phyloP scores from a whole-genome alignment of 1,140 invertebrate species.

The Drosophila littoralis region DNA sequence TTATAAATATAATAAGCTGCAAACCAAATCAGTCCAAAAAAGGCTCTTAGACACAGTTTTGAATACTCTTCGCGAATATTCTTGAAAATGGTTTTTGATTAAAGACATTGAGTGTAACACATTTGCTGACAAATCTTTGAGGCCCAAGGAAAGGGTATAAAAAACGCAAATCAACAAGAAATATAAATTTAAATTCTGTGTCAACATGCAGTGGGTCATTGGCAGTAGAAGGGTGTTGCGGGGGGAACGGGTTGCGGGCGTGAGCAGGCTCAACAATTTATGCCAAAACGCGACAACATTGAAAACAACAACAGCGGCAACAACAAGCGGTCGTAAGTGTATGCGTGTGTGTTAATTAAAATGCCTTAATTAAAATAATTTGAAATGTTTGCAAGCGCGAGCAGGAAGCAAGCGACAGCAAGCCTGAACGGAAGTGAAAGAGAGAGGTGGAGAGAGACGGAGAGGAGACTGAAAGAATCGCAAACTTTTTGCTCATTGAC shows the following conservation, averaged over 20 bases:
- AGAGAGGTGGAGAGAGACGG: not conserved
- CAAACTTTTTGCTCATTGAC: constrained; percentile 65
- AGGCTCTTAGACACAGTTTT: no score
- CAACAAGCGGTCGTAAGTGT: constrained; percentile 26
- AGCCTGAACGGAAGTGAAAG: not conserved
- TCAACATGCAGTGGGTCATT: constrained; percentile 60
- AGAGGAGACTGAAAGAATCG: constrained; percentile 1
- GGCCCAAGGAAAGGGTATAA: constrained; percentile 3
- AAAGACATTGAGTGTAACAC: not conserved
- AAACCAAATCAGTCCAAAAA: no score
- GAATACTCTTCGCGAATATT: no score
- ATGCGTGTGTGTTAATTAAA: constrained; percentile 72
- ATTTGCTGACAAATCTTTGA: not conserved
- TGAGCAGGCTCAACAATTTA: constrained; percentile 55
- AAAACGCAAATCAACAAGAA: constrained; percentile 62
- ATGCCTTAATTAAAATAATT: constrained; percentile 78
- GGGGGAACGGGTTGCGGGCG: not conserved
- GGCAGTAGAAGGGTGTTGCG: not conserved
- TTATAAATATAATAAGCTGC: no score
- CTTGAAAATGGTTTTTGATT: not conserved
- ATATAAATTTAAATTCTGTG: constrained; percentile 80
- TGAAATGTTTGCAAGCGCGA: constrained; percentile 62
- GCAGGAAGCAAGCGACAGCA: constrained; percentile 22
- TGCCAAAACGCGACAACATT: constrained; percentile 51
- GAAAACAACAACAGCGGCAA: constrained; percentile 20